Base-by-base conservation (phyloP, 2,888 invertebrate species). In the Dilophus febrilis region DNA sequence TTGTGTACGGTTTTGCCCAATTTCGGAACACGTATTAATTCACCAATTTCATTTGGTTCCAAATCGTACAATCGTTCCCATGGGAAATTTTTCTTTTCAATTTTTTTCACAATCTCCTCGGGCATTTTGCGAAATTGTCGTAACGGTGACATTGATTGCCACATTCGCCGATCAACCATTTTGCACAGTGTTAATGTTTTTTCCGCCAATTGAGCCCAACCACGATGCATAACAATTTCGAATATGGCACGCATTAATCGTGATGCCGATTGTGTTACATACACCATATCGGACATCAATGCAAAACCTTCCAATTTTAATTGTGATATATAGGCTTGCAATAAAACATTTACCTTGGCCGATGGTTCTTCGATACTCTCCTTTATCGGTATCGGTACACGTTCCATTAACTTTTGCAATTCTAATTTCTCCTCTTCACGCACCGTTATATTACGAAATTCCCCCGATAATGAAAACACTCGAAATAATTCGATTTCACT, bases 61-160 rank as follows among this genome's bases (percentile, higher is more conserved):
- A 98, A 67, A 60, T 98, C 98, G 59, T 94, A 97, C 1, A 98
- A 70, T 39, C 92, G 70, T 58, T 88, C 86, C 87, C 88, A 90
- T 0, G 88, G 86, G 57, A 90, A 85, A 57, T 84, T 86, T 52
- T 98, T 98, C 72, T 98, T 98, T 57, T 99, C 98, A 19, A 99
- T 77, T 57, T 97, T 95, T 56, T 92, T 88, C 8, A 97, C 80
- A 14, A 90, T 83, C 66, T 95, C 95, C 54, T 91, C 92, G 0
- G 91, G 97, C 76, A 95, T 92, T 59, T 94, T 97, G 47, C 86
- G 74, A 57, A 98, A 98, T 59, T 99, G 98, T 12, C 98, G 54
- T 12, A 98, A 66, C 2, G 98, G 98, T 2, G 92, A 94, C 94
- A 98, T 94, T 0, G 94, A 94, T 60, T 97, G 95, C 98, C 98